phyloP scores from a whole-genome alignment of 2,888 invertebrate genomes.

The Lycophotia porphyrea region DNA sequence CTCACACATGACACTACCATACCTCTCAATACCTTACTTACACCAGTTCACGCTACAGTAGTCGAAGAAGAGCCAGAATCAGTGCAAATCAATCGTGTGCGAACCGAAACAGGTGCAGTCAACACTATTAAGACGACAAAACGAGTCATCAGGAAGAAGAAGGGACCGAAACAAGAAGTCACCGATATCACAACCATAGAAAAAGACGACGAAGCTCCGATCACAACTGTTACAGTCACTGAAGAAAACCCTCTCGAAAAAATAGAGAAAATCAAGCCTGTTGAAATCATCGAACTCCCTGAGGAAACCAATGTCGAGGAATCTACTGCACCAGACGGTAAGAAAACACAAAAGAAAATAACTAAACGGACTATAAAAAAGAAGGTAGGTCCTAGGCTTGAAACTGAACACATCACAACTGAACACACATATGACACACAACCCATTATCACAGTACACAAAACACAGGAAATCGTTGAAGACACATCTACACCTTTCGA shows the following conservation, averaged over 20 bases:
- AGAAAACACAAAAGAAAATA: conserved; percentile 44
- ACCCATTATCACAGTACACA: conserved; percentile 28
- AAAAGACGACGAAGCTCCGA: conserved; percentile 78
- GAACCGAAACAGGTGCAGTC: not conserved
- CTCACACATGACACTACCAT: conserved; percentile 64
- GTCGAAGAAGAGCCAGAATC: conserved; percentile 47
- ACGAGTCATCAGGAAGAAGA: conserved; percentile 79
- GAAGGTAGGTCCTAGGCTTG: conserved; percentile 62
- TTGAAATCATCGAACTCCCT: conserved; percentile 23
- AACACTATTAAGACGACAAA: conserved; percentile 65
- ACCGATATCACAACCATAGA: conserved; percentile 85
- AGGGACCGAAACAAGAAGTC: conserved; percentile 83
- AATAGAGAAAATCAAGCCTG: rapidly evolving
- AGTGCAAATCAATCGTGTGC: conserved; percentile 71
- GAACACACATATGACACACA: not conserved
- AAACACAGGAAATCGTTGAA: conserved; percentile 25
- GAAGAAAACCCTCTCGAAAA: conserved; percentile 69
- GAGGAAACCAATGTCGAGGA: conserved; percentile 26
- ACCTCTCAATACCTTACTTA: conserved; percentile 61
- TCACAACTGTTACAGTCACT: no score
- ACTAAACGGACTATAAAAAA: conserved; percentile 59
- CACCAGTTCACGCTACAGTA: not conserved
- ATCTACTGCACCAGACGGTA: not conserved
- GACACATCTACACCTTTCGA: conserved; percentile 11
- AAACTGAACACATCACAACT: not conserved